A percentile compares a stretch with the other conserved stretches of the same genome.
Evolutionary conservation across 2,888 invertebrate genomes (phyloP).

Genomic region (Suillia variegata): DNA sequence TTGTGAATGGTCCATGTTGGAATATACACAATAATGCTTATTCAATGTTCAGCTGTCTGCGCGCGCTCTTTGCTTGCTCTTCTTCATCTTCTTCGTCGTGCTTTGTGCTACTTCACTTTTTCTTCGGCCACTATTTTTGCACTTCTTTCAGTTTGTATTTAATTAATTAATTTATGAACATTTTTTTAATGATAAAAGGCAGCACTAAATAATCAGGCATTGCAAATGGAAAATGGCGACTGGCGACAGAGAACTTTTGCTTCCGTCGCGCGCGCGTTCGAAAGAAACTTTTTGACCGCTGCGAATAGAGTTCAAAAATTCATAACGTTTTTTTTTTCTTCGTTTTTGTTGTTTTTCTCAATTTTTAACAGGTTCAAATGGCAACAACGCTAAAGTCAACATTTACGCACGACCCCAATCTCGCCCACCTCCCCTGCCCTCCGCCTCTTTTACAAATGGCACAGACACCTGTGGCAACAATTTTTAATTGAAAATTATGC

Average conservation of each 20-base stretch:
- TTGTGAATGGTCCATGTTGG: not conserved
- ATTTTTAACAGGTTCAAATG: constrained; percentile 2
- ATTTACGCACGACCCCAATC: no score
- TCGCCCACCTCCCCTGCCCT: no score
- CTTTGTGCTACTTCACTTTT: constrained; percentile 14
- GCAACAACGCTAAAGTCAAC: constrained; percentile 1
- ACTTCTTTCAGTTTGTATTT: constrained; percentile 29
- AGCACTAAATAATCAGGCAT: constrained; percentile 19
- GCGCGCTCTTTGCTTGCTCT: not conserved
- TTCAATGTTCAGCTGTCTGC: constrained; percentile 42
- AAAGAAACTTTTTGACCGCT: constrained; percentile 8
- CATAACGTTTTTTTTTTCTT: no score
- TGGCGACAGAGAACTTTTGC: constrained; percentile 14
- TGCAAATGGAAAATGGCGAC: constrained; percentile 1
- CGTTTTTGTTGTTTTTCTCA: no score
- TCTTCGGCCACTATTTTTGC: constrained; percentile 10
- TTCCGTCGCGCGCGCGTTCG: no score
- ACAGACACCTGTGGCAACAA: constrained; percentile 37
- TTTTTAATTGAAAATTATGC: constrained; percentile 50
- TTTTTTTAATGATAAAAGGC: constrained; percentile 38
- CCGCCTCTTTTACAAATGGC: no score
- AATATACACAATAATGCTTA: constrained; percentile 42
- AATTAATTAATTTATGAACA: constrained; percentile 53
- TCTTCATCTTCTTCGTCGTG: not conserved
- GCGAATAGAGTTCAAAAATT: constrained; percentile 3